Base-by-base conservation (phyloP, 2,797 vertebrate genomes). In the Austrolebias charrua region DNA sequence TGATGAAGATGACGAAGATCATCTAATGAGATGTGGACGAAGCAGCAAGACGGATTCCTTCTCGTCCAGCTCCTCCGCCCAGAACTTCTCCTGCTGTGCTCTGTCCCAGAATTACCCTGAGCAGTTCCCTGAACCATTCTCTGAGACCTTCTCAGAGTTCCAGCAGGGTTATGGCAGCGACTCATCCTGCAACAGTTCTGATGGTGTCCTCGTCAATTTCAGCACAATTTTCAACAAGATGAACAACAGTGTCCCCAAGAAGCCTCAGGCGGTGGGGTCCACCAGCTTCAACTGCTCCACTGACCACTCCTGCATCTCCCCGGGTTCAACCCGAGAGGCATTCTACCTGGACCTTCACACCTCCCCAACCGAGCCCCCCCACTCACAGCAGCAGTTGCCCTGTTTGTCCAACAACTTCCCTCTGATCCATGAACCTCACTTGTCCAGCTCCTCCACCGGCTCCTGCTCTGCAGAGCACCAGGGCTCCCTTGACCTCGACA, bases 321-420 rank as follows among this genome's bases (percentile, higher is more conserved):
- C 94, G 79, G 94, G 65, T 84, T 82, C 80, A 3, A 90, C 48
- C 38, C 89, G 91, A 12, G 96, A 94, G 12, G 94, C 95, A 65
- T 99, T 99, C 83, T 98, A 99, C 83, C 76, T 99, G 77, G 97
- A 98, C 88, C 91, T 99, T 35, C 96, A 97, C 67, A 93, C 92
- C 16, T 98, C 96, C 5, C 95, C 96, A 0, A 91, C 92, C 0
- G 95, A 98, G 79, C 93, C 94, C 2, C 94, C 92, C 24, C 87
- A 87, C 67, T 87, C n/a, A 53, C 0, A 67, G 29, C 83, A 67
- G 29, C 82, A 72, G 10, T 18, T 63, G 12, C 44, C 81, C 53
- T 65, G 55, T 45, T 63, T 76, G 0, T 55, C 72, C 31, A 54
- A 50, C 55, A 2, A 49, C 49, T 86, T 85, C 45, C 78, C 84